These are phyloP conservation scores for Bradypodion ventrale DNA, from an alignment of 2,797 vertebrate species.

Conservation along the genomic window DNA sequence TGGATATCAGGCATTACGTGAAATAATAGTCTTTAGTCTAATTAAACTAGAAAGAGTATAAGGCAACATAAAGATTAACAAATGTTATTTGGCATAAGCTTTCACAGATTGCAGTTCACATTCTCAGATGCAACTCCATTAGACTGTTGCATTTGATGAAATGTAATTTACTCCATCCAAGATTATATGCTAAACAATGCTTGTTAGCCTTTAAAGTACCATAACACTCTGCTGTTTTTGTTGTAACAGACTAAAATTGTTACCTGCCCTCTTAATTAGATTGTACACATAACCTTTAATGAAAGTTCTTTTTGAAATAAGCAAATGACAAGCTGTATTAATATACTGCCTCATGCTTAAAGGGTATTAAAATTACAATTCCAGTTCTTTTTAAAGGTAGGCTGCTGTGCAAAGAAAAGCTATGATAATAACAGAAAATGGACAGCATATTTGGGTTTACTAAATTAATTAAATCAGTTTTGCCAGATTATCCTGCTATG, in stretches of 20 bases:
- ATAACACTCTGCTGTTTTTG: too few relatives aligned
- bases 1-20: neutral
- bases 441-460: conserved; percentile 3
- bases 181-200: too few relatives aligned
- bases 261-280: neutral
- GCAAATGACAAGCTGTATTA: neutral
- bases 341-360: conserved; percentile 11
- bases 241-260: too few relatives aligned
- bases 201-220: too few relatives aligned
- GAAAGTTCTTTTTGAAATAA: neutral
- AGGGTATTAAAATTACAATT: neutral
- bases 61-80: too few relatives aligned
- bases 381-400: neutral
- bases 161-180: too few relatives aligned
- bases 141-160: too few relatives aligned
- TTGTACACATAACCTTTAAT: neutral
- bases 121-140: too few relatives aligned
- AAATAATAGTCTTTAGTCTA: neutral
- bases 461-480: conserved; percentile 5
- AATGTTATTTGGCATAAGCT: too few relatives aligned
- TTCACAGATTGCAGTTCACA: too few relatives aligned
- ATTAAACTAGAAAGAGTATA: neutral
- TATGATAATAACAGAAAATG: conserved; percentile 37
- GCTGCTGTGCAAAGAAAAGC: conserved; percentile 13
- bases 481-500: too few relatives aligned